phyloP scores from a whole-genome alignment of 2,797 vertebrate genomes.

The Sebastes variabilis region DNA sequence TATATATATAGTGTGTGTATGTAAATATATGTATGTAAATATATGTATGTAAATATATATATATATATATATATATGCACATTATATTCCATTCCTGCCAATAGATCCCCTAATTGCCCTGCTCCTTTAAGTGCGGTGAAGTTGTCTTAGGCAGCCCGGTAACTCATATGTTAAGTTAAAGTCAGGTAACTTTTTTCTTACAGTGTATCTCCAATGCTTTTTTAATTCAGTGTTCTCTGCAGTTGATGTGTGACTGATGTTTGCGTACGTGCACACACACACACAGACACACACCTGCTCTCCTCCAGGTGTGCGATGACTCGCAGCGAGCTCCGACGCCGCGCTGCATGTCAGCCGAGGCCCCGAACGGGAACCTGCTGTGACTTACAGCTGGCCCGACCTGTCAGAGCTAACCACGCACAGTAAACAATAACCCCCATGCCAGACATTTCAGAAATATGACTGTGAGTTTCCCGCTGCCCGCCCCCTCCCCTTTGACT shows the following conservation, averaged over 20 bases:
- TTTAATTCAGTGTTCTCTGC: neutral
- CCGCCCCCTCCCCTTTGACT: constrained; percentile 1
- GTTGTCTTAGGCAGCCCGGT: too few species aligned
- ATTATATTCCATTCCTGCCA: too few species aligned
- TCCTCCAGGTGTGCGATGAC: constrained; percentile 33
- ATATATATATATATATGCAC: too few species aligned
- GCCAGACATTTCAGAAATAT: constrained; percentile 42
- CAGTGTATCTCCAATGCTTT: neutral
- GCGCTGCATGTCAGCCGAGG: constrained; percentile 1
- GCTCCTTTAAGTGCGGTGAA: too few species aligned
- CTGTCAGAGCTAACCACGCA: constrained; percentile 36
- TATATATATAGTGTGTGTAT: rapidly evolving
- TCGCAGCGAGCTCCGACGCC: neutral
- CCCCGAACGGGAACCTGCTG: constrained; percentile 35
- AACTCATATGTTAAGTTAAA: neutral
- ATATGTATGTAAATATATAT: too few species aligned
- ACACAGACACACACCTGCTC: constrained; percentile 2
- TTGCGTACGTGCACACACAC: neutral
- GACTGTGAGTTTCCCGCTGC: neutral
- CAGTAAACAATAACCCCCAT: constrained; percentile 47
- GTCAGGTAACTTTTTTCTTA: neutral
- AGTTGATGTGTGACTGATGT: neutral
- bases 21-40: rapidly evolving
- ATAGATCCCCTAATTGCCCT: too few species aligned
- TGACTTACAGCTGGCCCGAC: constrained; percentile 62